Base-by-base conservation (phyloP, 1,140 invertebrate genomes). In the Marisa cornuarietis region DNA sequence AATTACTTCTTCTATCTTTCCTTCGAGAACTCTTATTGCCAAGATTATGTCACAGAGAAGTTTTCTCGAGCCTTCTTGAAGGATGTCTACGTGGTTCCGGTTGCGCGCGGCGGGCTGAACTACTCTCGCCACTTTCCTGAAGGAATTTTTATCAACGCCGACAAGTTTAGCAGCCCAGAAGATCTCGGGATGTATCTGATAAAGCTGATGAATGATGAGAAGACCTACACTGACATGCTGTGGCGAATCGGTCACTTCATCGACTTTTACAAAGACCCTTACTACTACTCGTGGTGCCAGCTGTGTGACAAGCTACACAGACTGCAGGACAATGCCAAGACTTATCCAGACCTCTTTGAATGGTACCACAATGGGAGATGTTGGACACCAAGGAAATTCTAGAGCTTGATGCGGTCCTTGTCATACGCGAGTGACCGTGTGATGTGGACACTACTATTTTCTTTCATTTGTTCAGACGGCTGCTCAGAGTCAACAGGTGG, bases 101-200 rank as follows among this genome's bases (percentile, higher is more conserved):
- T 92, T 11, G 91, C 91, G 6, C 85, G 94, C 85, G 93, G 93
- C 0, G 93, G 93, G 24, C 83, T 84, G 13, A 92, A 92, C 86
- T 94, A 92, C 88, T 88, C 88, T 51, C 90, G 83, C 83, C 82
- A 93, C 22, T 91, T 95, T 24, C 95, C 95, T 0, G 92, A 93
- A 86, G 94, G 96, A 83, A 97, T 96, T 0, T 95, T 93, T 88
- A 96, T 99, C 63, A 97, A 98, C 90, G 96, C 98, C 4, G 96
- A 98, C 85, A 96, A 98, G 89, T 99, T 98, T 88, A 94, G 94
- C 5, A 95, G 95, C 9, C 94, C 97, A 0, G 94, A 94, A 85
- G 95, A 96, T 84, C 90, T 99, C 31, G 97, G 97, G 6, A 93
- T 94, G 8, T 98, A 97, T 90, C 91, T 98, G 24, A 93, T 94